Percentiles rank a stretch among this genome's conserved stretches.
Conservation (phyloP, 2,888 invertebrate genomes). For the Anthoptus insignis region DNA sequence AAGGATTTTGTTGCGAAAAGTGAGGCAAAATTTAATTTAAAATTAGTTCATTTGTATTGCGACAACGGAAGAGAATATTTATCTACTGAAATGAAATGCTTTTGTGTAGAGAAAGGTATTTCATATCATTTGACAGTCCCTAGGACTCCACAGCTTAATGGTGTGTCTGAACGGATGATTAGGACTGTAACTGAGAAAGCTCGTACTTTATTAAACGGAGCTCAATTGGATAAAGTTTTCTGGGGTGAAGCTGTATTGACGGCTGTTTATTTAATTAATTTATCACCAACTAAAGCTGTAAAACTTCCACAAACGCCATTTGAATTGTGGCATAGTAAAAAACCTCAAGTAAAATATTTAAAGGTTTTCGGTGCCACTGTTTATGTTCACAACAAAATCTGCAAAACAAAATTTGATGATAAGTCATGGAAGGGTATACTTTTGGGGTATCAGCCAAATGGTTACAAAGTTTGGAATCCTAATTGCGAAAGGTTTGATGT, state of each 20-base stretch:
- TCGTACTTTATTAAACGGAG: conserved; percentile 56
- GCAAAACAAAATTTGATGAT: conserved; percentile 55
- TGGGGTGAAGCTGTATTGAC: conserved; percentile 64
- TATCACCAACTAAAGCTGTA: conserved; percentile 58
- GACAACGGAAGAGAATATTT: conserved; percentile 59
- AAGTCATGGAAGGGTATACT: conserved; percentile 60
- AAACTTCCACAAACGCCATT: conserved; percentile 52
- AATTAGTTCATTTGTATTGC: conserved; percentile 55
- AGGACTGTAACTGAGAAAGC: conserved; percentile 62
- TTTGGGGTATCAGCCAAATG: conserved; percentile 56
- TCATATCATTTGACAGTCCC: conserved; percentile 55
- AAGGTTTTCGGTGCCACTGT: conserved; percentile 59
- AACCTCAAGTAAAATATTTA: conserved; percentile 51
- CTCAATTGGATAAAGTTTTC: conserved; percentile 55
- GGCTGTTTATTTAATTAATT: conserved; percentile 61
- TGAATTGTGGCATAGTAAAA: conserved; percentile 61
- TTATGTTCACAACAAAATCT: conserved; percentile 54
- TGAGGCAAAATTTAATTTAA: conserved; percentile 53
- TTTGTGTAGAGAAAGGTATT: conserved; percentile 45
- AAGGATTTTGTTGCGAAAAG: conserved; percentile 50
- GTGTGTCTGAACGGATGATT: conserved; percentile 58
- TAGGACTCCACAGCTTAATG: neutral
- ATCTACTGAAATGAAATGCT: conserved; percentile 54
- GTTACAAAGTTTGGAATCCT: conserved; percentile 57
- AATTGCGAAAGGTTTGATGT: conserved; percentile 53